Evolutionary conservation across 2,113 vertebrate species (phyloP), one percentile per base, ranked within the genome.

Genomic region (Nothoprocta perdicaria): DNA sequence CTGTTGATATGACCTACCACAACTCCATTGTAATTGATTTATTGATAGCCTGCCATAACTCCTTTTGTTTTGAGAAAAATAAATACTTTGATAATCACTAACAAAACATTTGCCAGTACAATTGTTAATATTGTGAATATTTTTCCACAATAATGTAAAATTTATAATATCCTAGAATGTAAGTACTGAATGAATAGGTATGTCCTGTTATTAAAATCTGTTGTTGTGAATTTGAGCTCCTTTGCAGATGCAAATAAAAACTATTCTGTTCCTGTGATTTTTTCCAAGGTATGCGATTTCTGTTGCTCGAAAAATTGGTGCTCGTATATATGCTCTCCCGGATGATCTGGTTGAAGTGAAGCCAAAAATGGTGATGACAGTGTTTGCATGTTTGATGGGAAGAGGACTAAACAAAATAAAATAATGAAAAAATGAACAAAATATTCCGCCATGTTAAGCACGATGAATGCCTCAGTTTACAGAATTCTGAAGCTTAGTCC

Each of bases 361-460:
- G 82, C 98, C 99, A 84, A 99, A 99, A 98, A 99, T 99, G 99
- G 99, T 99, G 96, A 98, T 99, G 98, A 99, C 99, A 1, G 96
- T 99, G 92, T 99, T 99, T 71, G 99, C 99, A 31, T 99, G 98
- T 95, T 98, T 99, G 94, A 99, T 99, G 99, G 99, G 98, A 79
- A 98, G 98, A 90, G 97, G 98, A 93, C 89, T 99, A 91, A 99
- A 99, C 96, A 99, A 98, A 97, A 95, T 96, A 91, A 98, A 98
- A 97, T 97, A 97, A 97, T 90, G 61, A 91, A 92, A 65, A 89
- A 7, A 40, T 46, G 57, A 61, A 48, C 83, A 19, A 14, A 58
- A 88, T 91, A 93, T 95, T 84, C 95, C 97, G 97, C 97, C 96
- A 98, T 79, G 82, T 95, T 88, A 95, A 97, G 88, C 67, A 96